Base-by-base conservation (phyloP, 2,113 vertebrate species). In the Cairina moschata region DNA sequence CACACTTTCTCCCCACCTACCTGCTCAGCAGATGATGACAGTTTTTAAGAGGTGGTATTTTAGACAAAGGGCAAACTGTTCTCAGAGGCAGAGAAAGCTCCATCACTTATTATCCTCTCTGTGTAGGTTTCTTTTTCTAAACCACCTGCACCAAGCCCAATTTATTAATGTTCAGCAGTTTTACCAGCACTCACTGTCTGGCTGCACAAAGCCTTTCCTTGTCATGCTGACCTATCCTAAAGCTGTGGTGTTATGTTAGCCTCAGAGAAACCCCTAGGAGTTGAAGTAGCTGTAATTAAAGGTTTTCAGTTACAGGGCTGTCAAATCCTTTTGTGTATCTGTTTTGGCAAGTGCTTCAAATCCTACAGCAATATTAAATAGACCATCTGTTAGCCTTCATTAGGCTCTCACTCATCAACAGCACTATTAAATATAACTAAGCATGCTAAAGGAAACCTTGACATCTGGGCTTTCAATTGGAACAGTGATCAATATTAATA, bases 301-400 rank as follows among this genome's bases (percentile, higher is more conserved):
- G 97, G 90, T 96, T 98, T 98, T 96, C 94, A 94, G 95, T 91
- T 97, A 96, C 93, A 95, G 76, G 87, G 52, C 81, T 97, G 97
- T 98, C 97, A 98, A 96, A 97, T 95, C 94, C 96, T 98, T 98
- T 96, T 97, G 95, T 97, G 96, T 93, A 95, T 98, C 93, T 97
- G 75, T 95, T 98, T 98, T 98, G 97, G 97, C 97, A 97, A 97
- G 96, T 91, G 84, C 96, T 98, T 97, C 91, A 96, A 97, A 97
- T 97, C 97, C 80, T 77, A 97, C 93, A 97, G 97, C 92, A 55
- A 91, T 98, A 98, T 98, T 98, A 98, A 98, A 97, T 78, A 97
- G 95, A 97, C 98, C 98, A 98, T 98, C 98, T 98, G 98, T 96
- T 98, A 97, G 97, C 96, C 97, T 98, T 98, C 97, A 98, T 98